Percentiles rank a stretch among this genome's conserved stretches.
These are phyloP conservation scores for Bombus terrestris DNA, from an alignment of 1,140 invertebrate species.

Conservation along the genomic window DNA sequence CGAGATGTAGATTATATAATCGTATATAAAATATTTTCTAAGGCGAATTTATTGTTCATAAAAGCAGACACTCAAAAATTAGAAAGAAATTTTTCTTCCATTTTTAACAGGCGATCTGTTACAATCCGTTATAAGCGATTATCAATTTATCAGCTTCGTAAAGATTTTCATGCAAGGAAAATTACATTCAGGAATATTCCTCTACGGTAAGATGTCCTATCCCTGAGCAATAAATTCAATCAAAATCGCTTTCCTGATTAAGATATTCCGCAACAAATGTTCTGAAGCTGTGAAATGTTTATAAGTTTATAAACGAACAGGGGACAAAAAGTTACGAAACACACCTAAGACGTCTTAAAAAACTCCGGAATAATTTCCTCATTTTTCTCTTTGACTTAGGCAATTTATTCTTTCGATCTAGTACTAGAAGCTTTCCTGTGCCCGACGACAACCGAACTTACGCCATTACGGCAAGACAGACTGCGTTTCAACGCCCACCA, in stretches of 20 bases:
- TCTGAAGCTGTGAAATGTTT: too few species aligned
- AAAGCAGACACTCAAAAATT: background rate
- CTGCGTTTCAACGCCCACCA: constrained; percentile 56
- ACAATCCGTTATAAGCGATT: too few species aligned
- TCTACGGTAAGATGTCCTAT: too few species aligned
- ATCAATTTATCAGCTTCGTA: too few species aligned
- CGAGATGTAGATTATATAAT: constrained; percentile 35
- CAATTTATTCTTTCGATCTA: constrained; percentile 63
- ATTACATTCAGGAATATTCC: too few species aligned
- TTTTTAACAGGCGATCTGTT: too few species aligned
- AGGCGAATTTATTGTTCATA: background rate
- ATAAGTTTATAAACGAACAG: background rate
- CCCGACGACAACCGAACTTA: constrained; percentile 27
- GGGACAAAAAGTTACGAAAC: background rate
- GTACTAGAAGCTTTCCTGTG: constrained; percentile 7
- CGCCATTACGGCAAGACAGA: constrained; percentile 33
- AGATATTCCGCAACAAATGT: background rate
- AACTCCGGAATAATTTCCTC: constrained; percentile 59
- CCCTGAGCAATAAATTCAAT: too few species aligned
- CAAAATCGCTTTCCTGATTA: background rate
- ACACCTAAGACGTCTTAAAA: constrained; percentile 21
- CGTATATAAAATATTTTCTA: constrained; percentile 8
- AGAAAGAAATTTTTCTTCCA: too few species aligned
- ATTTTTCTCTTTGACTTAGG: constrained; percentile 64
- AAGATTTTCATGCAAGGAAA: too few species aligned